These are phyloP conservation scores for Aphelinus atriplicis DNA, from an alignment of 1,140 invertebrate genomes.

Conservation along the genomic window DNA sequence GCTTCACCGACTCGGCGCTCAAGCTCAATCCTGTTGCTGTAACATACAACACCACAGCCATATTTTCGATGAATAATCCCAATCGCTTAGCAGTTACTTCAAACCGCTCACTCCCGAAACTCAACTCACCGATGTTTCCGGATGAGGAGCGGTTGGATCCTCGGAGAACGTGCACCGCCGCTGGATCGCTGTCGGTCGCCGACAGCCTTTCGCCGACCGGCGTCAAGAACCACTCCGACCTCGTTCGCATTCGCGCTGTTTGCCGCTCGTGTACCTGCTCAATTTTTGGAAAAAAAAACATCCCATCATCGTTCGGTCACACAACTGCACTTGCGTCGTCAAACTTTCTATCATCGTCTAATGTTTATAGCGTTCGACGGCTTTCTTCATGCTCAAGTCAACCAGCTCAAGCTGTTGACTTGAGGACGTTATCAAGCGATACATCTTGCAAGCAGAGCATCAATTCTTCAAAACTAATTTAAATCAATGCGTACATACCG, in stretches of 20 bases:
- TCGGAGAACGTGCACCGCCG: conserved; percentile 63
- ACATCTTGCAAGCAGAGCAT: neutral
- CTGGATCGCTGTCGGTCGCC: conserved; percentile 64
- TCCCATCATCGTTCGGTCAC: too few species aligned
- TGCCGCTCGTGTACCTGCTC: conserved; percentile 90
- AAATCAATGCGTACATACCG: conserved; percentile 26
- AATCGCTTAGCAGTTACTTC: neutral
- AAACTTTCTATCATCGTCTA: too few species aligned
- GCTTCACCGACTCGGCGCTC: conserved; percentile 76
- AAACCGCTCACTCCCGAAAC: too few species aligned
- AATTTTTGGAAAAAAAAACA: too few species aligned
- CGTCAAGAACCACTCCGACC: conserved; percentile 93
- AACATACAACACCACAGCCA: conserved; percentile 12
- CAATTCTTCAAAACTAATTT: conserved; percentile 9
- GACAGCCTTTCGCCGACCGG: conserved; percentile 68
- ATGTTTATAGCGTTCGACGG: too few species aligned
- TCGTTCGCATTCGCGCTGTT: conserved; percentile 89
- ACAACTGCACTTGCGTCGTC: too few species aligned
- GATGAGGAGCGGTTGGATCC: conserved; percentile 64
- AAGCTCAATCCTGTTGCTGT: conserved; percentile 70
- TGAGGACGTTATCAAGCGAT: neutral
- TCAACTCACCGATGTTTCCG: conserved; percentile 62
- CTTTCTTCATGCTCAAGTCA: too few species aligned
- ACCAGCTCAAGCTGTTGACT: too few species aligned
- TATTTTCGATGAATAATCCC: conserved; percentile 10